Conservation (phyloP, 2,797 vertebrate species). For the Hirundo rustica region DNA sequence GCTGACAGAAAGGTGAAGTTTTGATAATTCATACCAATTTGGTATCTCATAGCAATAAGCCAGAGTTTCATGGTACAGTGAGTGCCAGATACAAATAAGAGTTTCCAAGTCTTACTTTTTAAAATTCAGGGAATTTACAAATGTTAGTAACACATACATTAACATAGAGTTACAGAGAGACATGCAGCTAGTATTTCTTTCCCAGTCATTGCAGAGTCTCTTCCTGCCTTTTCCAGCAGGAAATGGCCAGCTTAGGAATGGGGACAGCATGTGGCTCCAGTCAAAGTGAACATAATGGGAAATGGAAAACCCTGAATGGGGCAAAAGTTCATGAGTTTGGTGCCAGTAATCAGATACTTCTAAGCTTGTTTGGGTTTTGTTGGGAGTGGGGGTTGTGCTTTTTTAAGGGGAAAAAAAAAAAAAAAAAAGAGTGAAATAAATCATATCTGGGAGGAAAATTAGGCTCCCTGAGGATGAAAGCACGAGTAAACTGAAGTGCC, state of each 20-base stretch:
- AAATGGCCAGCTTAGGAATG: background rate
- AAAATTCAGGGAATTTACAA: background rate
- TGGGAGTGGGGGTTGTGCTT: fast-evolving
- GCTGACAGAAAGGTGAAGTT: background rate
- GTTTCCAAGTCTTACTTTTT: background rate
- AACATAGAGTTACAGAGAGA: background rate
- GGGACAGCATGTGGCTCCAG: constrained; percentile 28
- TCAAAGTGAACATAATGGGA: background rate
- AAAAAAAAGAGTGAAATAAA: background rate
- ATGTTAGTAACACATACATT: background rate
- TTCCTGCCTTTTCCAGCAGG: background rate
- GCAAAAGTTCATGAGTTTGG: constrained; percentile 26
- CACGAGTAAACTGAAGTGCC: background rate
- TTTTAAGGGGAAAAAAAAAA: background rate
- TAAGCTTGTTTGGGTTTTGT: constrained; percentile 1
- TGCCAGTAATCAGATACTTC: constrained; percentile 19
- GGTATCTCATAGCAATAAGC: background rate
- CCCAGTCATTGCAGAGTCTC: background rate
- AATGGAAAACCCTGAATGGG: constrained; percentile 33
- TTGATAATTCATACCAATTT: background rate
- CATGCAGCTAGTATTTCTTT: background rate
- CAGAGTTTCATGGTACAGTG: background rate
- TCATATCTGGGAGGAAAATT: constrained; percentile 25
- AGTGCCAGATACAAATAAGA: background rate
- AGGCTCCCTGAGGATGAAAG: constrained; percentile 3